Percentiles rank a stretch among this genome's conserved stretches.
Evolutionary conservation across 2,113 vertebrate species (phyloP).

Genomic region (Macrotis lagotis): DNA sequence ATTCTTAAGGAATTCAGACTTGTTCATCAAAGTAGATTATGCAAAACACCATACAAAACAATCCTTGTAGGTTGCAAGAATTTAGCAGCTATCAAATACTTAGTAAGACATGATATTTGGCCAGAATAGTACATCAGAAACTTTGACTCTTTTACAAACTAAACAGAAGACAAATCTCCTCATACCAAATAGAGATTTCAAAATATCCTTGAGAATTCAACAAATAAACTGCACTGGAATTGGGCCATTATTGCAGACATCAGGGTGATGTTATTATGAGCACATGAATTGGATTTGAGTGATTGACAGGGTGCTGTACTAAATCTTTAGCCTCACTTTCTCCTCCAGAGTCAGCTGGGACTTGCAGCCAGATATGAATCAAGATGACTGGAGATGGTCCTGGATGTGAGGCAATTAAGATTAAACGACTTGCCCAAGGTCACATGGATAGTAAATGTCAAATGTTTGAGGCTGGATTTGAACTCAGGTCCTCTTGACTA

Average conservation of each 20-base stretch:
- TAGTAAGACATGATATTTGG: background rate
- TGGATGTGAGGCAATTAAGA: too few species aligned
- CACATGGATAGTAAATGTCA: too few species aligned
- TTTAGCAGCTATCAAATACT: background rate
- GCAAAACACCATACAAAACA: background rate
- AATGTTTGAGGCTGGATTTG: too few species aligned
- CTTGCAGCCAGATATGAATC: too few species aligned
- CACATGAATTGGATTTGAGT: too few species aligned
- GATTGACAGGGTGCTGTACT: too few species aligned
- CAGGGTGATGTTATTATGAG: too few species aligned
- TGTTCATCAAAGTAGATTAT: background rate
- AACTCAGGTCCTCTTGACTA: too few species aligned
- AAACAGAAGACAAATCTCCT: background rate
- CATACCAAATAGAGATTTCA: background rate
- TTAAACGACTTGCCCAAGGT: too few species aligned
- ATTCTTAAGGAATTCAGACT: background rate
- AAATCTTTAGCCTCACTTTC: too few species aligned
- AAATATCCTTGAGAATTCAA: background rate
- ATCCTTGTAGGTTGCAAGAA: background rate
- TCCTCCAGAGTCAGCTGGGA: too few species aligned
- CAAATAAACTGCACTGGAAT: background rate
- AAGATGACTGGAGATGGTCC: too few species aligned
- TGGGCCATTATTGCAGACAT: background rate
- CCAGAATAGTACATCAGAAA: background rate
- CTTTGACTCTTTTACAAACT: background rate